A percentile compares a stretch with the other conserved stretches of the same genome.
Evolutionary conservation across 2,113 vertebrate genomes (phyloP).

Genomic region (Prochilodus magdalenae): DNA sequence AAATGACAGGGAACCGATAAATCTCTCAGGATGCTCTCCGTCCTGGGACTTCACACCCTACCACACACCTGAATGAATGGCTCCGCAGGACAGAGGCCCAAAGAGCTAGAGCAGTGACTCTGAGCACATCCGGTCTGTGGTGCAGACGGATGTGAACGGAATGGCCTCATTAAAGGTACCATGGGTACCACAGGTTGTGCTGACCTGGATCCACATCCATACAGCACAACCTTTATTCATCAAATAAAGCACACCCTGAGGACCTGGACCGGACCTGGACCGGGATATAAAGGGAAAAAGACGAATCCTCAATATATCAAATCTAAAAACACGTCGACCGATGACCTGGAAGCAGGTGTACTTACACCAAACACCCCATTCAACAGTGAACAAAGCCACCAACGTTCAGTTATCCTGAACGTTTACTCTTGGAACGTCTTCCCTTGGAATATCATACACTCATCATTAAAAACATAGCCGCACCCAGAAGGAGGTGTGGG

Average conservation of each 20-base stretch:
- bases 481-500: too few species aligned
- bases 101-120: background rate
- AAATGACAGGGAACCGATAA: background rate
- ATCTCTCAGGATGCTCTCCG: background rate
- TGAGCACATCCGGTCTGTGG: too few species aligned
- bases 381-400: background rate
- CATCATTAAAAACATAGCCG: too few species aligned
- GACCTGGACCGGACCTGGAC: constrained; percentile 71
- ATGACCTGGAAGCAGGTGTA: background rate
- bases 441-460: too few species aligned
- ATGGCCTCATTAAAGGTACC: background rate
- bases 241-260: constrained; percentile 8
- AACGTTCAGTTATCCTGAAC: background rate
- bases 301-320: constrained; percentile 35
- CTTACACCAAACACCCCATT: background rate
- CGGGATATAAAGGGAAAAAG: constrained; percentile 64
- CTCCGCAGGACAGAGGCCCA: background rate
- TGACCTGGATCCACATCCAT: constrained; percentile 63
- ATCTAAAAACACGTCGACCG: background rate
- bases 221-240: constrained; percentile 6
- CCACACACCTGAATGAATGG: constrained; percentile 1
- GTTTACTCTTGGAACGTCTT: too few species aligned
- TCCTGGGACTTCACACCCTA: background rate
- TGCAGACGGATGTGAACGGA: background rate
- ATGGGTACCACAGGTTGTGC: constrained; percentile 12